Percentiles rank a stretch among this genome's conserved stretches.
phyloP scores from a whole-genome alignment of 2,113 vertebrate genomes.

The Gracilinanus agilis region DNA sequence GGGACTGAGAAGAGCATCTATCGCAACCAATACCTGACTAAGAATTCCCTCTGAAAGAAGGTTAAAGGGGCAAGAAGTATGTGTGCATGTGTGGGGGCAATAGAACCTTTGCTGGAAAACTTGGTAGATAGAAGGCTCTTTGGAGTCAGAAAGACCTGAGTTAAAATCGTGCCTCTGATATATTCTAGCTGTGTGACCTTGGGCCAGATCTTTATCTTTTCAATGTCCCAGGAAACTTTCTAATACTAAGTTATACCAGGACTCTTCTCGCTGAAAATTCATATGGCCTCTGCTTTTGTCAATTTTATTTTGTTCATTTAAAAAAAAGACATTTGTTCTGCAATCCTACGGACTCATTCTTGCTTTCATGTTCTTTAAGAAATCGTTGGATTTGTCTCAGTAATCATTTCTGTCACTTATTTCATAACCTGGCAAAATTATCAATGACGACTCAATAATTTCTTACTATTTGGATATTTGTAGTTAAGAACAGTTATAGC shows the following conservation, averaged over 20 bases:
- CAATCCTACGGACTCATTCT: background rate
- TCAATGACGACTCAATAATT: background rate
- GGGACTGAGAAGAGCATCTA: background rate
- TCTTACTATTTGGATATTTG: background rate
- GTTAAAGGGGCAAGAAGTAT: background rate
- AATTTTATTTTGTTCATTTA: background rate
- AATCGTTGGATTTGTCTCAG: background rate
- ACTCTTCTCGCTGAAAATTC: background rate
- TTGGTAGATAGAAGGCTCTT: background rate
- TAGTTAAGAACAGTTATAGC: background rate
- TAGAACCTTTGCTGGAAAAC: background rate
- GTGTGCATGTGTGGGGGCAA: background rate
- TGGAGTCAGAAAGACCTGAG: background rate
- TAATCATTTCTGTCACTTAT: background rate
- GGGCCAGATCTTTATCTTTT: background rate
- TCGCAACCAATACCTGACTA: background rate
- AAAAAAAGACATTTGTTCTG: background rate
- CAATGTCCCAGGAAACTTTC: no score
- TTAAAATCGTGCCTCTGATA: background rate
- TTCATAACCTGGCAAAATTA: background rate
- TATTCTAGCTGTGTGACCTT: background rate
- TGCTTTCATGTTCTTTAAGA: background rate
- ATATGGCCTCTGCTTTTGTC: background rate
- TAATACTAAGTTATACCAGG: background rate
- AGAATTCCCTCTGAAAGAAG: background rate